Percentiles rank a stretch among this genome's conserved stretches.
Conservation (phyloP, 2,888 invertebrate genomes). For the Carterocephalus palaemon region DNA sequence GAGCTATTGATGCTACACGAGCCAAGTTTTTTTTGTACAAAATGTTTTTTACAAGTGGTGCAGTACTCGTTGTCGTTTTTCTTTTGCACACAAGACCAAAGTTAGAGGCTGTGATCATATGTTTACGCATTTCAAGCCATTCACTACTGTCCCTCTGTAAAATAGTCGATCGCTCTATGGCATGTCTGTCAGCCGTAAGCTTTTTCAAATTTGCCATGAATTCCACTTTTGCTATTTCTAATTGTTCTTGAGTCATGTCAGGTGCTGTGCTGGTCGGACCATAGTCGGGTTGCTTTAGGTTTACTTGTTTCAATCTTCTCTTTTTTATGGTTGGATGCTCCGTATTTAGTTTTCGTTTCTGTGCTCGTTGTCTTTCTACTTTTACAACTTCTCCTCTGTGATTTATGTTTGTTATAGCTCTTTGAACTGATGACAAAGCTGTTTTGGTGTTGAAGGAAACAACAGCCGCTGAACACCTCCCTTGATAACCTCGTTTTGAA, state of each 20-base stretch:
- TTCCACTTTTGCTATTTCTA: conserved; percentile 23
- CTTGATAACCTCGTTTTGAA: conserved; percentile 20
- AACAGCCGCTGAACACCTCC: conserved; percentile 24
- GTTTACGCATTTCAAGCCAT: conserved; percentile 32
- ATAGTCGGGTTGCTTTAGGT: conserved; percentile 29
- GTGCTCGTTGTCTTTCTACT: conserved; percentile 23
- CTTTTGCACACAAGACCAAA: conserved; percentile 30
- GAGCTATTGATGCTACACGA: not conserved
- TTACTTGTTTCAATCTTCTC: conserved; percentile 8
- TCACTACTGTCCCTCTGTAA: conserved; percentile 32
- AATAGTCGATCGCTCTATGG: conserved; percentile 26
- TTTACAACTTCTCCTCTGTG: conserved; percentile 21
- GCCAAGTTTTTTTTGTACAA: not conserved
- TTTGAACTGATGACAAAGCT: not conserved
- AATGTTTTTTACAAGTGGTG: too few species aligned
- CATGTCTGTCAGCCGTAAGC: conserved; percentile 23
- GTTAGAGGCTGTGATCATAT: conserved; percentile 31
- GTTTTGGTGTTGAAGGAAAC: conserved; percentile 19
- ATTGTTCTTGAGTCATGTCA: conserved; percentile 27
- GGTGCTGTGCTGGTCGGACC: conserved; percentile 26
- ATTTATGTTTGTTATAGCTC: conserved; percentile 14
- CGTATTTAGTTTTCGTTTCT: conserved; percentile 25
- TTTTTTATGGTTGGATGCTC: conserved; percentile 22
- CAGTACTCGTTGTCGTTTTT: not conserved
- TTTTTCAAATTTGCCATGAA: conserved; percentile 28